Evolutionary conservation across 2,113 vertebrate genomes (phyloP), one percentile per base, ranked within the genome.

Genomic region (Embiotoca jacksoni): DNA sequence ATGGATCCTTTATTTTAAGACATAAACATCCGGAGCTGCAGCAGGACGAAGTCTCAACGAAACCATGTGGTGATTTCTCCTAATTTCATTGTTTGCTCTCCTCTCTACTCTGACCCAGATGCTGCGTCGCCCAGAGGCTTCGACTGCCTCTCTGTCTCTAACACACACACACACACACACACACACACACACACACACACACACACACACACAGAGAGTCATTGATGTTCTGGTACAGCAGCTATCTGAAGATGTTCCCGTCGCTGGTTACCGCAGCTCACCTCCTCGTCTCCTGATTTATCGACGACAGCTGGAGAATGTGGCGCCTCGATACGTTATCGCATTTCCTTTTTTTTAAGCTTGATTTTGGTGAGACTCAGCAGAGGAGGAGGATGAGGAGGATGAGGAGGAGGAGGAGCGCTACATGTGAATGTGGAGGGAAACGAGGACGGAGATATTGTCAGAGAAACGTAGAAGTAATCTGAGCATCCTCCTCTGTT

Each of bases 221-320:
- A 50, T 9, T 54, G 36, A 76, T 55, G 61, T 56, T 65, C n/a
- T 0, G 7, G 78, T 33, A 47, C 61, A 69, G 35, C 47, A 33
- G 68, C 52, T 50, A 14, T 71, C 64, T 72, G 35, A 81, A 80
- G 52, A 52, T 13, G 23, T 41, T 47, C 75, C 49, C 44, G 2
- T 62, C 13, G 14, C 41, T 9, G 14, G 41, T 44, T 7, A 10
- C n/a, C 0, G 49, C 62, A 73, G 66, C 36, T 64, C 56, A 56
- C 75, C 58, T 66, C 70, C 57, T 73, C 73, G 6, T 58, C 70
- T 64, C 1, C 39, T 81, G 74, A 84, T 67, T 78, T 78, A 87
- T 72, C 67, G 78, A 78, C 57, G 84, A 46, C n/a, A 5, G 62
- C 53, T 55, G 61, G n/a, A 50, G 46, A 31, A 70, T 52, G 58